These are phyloP conservation scores for Priapulus caudatus DNA, from an alignment of 2,888 invertebrate genomes.

Conservation along the genomic window DNA sequence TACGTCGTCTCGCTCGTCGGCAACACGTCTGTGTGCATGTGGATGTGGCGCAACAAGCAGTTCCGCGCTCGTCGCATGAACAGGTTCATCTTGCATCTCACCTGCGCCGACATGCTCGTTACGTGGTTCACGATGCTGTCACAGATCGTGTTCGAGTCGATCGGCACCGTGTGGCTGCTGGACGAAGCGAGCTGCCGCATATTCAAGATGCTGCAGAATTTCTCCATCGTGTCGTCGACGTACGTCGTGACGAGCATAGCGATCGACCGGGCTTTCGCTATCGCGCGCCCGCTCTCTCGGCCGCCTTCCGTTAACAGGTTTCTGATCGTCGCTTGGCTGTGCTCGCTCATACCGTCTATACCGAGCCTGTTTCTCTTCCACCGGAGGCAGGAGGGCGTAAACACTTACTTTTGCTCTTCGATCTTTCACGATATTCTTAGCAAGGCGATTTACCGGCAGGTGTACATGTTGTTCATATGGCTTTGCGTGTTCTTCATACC, in stretches of 20 bases:
- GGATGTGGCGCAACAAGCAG: conserved; percentile 3
- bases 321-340: neutral
- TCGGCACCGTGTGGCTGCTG: neutral
- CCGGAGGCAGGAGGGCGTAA: neutral
- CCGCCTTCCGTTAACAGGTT: neutral
- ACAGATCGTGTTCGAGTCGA: neutral
- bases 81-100: neutral
- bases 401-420: neutral
- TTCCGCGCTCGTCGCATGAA: neutral
- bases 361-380: neutral
- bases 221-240: neutral
- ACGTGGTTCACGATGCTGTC: conserved; percentile 1
- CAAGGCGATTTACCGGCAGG: neutral
- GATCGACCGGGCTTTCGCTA: neutral
- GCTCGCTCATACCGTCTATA: neutral
- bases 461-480: conserved; percentile 1
- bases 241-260: neutral
- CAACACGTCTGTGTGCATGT: neutral
- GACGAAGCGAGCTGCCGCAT: neutral
- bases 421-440: too few relatives aligned
- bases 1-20: neutral
- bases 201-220: neutral
- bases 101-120: neutral
- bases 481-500: neutral
- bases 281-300: neutral